A percentile compares a stretch with the other conserved stretches of the same genome.
phyloP scores from a whole-genome alignment of 2,797 vertebrate species.

The Echeneis naucrates region DNA sequence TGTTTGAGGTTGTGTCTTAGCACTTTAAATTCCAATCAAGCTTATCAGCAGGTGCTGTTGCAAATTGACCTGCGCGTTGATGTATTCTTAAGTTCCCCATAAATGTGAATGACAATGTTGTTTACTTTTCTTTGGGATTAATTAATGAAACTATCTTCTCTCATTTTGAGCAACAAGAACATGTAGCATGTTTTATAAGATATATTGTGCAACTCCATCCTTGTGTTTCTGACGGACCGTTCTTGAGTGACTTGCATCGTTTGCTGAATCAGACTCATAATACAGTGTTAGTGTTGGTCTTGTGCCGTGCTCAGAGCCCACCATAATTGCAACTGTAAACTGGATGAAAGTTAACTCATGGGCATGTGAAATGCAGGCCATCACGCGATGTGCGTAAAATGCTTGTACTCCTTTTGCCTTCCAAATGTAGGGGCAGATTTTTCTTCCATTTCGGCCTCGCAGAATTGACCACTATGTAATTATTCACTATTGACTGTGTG shows the following conservation, averaged over 20 bases:
- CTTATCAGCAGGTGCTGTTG: constrained; percentile 36
- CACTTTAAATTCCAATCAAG: constrained; percentile 41
- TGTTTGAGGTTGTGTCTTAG: constrained; percentile 9
- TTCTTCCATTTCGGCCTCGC: neutral
- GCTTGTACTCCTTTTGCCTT: neutral
- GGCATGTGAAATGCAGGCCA: neutral
- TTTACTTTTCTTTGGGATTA: constrained; percentile 18
- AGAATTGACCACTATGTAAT: neutral
- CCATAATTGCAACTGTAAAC: no score
- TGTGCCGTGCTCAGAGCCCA: no score
- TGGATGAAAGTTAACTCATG: no score
- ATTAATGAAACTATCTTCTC: neutral
- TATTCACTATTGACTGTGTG: no score
- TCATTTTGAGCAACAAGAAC: neutral
- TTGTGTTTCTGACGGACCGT: neutral
- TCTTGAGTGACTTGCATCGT: neutral
- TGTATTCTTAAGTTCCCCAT: constrained; percentile 30
- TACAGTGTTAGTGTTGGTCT: no score
- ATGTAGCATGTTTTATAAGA: neutral
- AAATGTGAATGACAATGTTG: constrained; percentile 21
- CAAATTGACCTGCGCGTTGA: constrained; percentile 21
- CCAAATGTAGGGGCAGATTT: neutral
- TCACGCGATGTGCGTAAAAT: neutral
- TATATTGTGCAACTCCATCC: neutral
- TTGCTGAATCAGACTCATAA: no score